Base-by-base conservation (phyloP, 2,888 invertebrate genomes). In the Drosophila flavopinicola region DNA sequence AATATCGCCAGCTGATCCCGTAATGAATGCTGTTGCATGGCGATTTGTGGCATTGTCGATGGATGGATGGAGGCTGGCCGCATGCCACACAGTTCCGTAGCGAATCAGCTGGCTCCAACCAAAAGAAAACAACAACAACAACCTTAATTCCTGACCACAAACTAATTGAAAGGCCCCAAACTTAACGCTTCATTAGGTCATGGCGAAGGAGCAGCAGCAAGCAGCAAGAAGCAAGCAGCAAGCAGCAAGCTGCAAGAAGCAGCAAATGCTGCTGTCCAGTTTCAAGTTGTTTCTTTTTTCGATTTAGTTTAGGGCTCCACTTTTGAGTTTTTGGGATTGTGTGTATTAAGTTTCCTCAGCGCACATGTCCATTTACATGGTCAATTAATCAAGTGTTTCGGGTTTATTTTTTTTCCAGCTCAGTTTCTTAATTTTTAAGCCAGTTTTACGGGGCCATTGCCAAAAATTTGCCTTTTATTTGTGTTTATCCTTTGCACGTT, bases 291-390 rank as follows among this genome's bases (percentile, higher is more conserved):
- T 33, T 29, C 29, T n/a, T 11, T 17, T 20, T 49, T 35, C 17
- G 32, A 53, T 59, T 70, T 61, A 39, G 64, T 67, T 65, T 68
- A 56, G 61, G 49, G 49, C 64, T 78, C 70, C 70, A 33, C 52
- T 68, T 60, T 32, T 47, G 35, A 29, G 35, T 27, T 29, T 39
- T n/a, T 13, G 27, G 25, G 32, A 27, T 32, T 37, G 30, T 54
- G 15, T 54, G 77, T 84, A 75, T 80, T 80, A 80, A 84, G 73
- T 82, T 84, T 71, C 79, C 65, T 66, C 38, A 67, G 52, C 78
- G 74, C 82, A 83, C 82, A 85, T 83, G 83, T 74, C 84, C 85
- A 76, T 82, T 85, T 86, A 82, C 86, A 85, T 85, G 85, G 71
- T 74, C 79, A 75, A 84, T 83, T 77, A 72, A 80, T 78, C 86